Evolutionary conservation across 2,113 vertebrate genomes (phyloP).

Genomic region (Nibea albiflora): DNA sequence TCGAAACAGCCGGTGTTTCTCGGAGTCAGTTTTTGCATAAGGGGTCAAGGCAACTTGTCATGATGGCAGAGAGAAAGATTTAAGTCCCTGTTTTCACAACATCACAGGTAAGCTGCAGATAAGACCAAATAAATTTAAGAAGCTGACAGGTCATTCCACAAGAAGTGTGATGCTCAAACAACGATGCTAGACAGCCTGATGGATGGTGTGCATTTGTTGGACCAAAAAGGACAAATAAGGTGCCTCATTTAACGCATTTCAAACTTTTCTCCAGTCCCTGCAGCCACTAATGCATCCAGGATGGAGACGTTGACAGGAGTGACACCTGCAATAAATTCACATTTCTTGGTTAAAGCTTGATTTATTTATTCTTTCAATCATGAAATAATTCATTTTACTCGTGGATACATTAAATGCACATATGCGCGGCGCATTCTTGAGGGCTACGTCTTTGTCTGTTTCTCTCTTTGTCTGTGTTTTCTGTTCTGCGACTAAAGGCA

Average conservation of each 20-base stretch:
- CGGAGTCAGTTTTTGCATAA: slow-evolving; percentile 60
- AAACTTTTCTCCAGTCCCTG: slow-evolving; percentile 52
- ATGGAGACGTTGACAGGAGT: slow-evolving; percentile 50
- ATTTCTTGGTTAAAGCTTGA: slow-evolving; percentile 29
- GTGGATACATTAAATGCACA: slow-evolving; percentile 20
- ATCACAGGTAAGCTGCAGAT: slow-evolving; percentile 80
- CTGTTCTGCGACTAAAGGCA: background rate
- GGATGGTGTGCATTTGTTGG: slow-evolving; percentile 70
- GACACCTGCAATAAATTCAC: slow-evolving; percentile 63
- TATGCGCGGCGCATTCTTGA: background rate
- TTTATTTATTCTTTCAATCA: slow-evolving; percentile 32
- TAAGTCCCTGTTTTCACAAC: slow-evolving; percentile 74
- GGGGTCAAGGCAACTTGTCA: slow-evolving; percentile 54
- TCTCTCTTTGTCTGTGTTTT: background rate
- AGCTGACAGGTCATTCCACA: slow-evolving; percentile 81
- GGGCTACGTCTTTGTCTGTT: background rate
- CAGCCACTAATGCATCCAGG: slow-evolving; percentile 47
- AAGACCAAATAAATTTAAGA: slow-evolving; percentile 81
- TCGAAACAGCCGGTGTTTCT: slow-evolving; percentile 25
- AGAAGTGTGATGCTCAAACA: slow-evolving; percentile 75
- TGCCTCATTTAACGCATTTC: slow-evolving; percentile 73
- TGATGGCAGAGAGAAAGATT: slow-evolving; percentile 64
- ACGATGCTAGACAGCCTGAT: slow-evolving; percentile 74
- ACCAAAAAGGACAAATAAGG: slow-evolving; percentile 79
- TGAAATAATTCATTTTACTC: slow-evolving; percentile 2